Base-by-base conservation (phyloP, 2,888 invertebrate species). In the Eustalomyia histrio region DNA sequence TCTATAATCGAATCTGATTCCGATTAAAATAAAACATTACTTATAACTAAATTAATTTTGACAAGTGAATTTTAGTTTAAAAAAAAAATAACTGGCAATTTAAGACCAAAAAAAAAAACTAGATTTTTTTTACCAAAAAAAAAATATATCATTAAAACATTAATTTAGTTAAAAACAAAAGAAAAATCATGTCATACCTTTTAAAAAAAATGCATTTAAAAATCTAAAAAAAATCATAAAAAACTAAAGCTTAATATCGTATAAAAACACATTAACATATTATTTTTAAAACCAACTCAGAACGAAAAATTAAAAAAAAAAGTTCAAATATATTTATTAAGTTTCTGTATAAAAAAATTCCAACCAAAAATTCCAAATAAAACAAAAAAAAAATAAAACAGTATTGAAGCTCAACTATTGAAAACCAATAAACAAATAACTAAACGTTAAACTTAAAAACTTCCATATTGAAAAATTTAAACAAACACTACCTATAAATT, bases 381-480 rank as follows among this genome's bases (percentile, higher is more conserved):
- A 65, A 53, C 6, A 43, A 58, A 65, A 64, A 73, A 65, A 53
- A 2, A 43, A 58, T 61, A 64, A 73, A 78, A 69, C 80, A 78
- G 71, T 80, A 81, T 79, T 80, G 80, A 83, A 76, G 74, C 80
- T 83, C 82, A 80, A 83, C 71, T 74, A 64, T 63, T 68, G 52
- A 75, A 69, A 57, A 21, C 29, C 29, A 61, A 83, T 29, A 84
- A 72, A 75, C 78, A 76, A 76, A 84, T 79, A 83, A 79, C 72
- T 76, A 50, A 82, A 76, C 69, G 64, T 61, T 80, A 61, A 64
- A 68, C 79, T 69, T 75, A 69, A 74, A 79, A 67, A 75, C 71
- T 80, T 83, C 76, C 82, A 82, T 76, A 76, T 84, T 84, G 81
- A 83, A 83, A 84, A 73, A 68, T 14, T 16, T 52, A 29, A 39